Evolutionary conservation across 2,113 vertebrate genomes (phyloP).

Genomic region (Platysteira castanea): DNA sequence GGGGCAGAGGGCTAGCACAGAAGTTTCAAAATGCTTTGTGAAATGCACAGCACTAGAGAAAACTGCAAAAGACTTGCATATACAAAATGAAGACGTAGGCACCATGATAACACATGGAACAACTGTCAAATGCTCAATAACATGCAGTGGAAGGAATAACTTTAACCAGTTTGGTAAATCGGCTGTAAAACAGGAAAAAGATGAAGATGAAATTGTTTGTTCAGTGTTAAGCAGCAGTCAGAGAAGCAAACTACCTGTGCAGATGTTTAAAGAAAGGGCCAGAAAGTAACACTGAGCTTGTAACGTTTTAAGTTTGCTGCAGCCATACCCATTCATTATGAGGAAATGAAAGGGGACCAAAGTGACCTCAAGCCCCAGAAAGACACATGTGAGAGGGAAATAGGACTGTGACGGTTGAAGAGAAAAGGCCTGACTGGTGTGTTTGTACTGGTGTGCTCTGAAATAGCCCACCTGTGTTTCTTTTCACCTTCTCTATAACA

Average conservation of each 20-base stretch:
- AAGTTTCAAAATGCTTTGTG: neutral
- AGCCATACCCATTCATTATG: rapidly evolving
- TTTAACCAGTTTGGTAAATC: neutral
- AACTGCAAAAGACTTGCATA: neutral
- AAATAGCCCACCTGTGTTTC: neutral
- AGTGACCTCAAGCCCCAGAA: neutral
- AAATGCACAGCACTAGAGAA: neutral
- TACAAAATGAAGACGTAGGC: neutral
- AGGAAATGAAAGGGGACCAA: neutral
- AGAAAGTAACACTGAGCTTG: neutral
- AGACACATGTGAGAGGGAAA: neutral
- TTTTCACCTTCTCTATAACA: neutral
- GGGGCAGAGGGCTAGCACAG: neutral
- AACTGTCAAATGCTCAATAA: neutral
- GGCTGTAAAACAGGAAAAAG: neutral
- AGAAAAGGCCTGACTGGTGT: neutral
- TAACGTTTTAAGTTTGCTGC: neutral
- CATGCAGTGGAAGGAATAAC: neutral
- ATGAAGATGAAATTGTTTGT: neutral
- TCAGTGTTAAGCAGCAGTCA: neutral
- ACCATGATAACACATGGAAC: neutral
- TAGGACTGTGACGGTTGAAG: neutral
- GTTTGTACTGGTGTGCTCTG: neutral
- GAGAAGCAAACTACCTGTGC: neutral
- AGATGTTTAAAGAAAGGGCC: neutral